Evolutionary conservation across 2,113 vertebrate genomes (phyloP), one percentile per base, ranked within the genome.

Genomic region (Chrysemys picta): DNA sequence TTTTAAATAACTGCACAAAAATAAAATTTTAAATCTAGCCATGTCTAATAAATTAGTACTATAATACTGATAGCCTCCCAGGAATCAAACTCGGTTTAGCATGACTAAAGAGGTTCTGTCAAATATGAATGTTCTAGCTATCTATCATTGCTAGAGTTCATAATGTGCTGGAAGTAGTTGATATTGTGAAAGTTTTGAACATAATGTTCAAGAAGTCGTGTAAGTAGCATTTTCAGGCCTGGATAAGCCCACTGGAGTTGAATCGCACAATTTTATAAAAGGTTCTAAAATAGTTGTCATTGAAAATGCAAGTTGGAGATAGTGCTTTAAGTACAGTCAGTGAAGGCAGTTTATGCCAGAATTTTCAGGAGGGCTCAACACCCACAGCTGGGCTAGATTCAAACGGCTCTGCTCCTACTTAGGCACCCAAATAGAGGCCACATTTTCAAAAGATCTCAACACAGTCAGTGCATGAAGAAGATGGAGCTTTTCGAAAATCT

Each of bases 1-100:
- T 97, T 98, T 98, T 95, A 98, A 98, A 97, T 95, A 97, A 94
- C 96, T 93, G 94, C 98, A 97, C 95, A 96, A 97, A 97, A 91
- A 94, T 96, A 95, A 97, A 96, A 97, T 88, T 94, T 95, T 90
- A 96, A 96, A 96, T 95, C 94, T 97, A 96, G 94, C 93, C 62
- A 78, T 84, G 93, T 97, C 98, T 98, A 97, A 95, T 96, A 96
- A 98, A 96, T 96, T 89, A 97, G 96, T 93, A 88, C 96, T 93
- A 89, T 94, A 95, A 97, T 94, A 95, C 95, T 90, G 96, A 94
- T 96, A 97, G 98, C 96, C 97, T 98, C 98, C 96, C 92, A 97
- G 87, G 95, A 96, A 95, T 97, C 95, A 72, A 95, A 96, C 84
- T 85, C 93, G 93, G 88, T 89, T 91, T 84, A 93, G 95, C 96